Base-by-base conservation (phyloP, 1,140 invertebrate genomes). In the Aplysia californica region DNA sequence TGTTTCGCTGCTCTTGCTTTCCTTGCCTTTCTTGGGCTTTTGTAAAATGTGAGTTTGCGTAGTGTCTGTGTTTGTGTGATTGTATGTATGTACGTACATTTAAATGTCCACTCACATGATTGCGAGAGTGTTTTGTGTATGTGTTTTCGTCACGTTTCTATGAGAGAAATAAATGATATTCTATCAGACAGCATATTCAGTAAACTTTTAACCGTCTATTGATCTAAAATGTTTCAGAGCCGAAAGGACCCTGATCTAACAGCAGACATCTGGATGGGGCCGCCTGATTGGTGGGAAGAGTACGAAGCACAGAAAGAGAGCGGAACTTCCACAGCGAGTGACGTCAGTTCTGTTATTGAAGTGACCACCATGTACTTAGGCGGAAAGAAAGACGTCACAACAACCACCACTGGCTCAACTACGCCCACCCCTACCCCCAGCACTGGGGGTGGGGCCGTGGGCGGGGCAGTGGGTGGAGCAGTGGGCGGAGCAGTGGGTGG, bases 241-340 rank as follows among this genome's bases (percentile, higher is more conserved):
- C 71, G 70, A 31, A 79, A 79, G 59, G 80, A 81, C 35, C 55
- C 59, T 18, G 84, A 85, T 29, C 73, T 81, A 23, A 73, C 75
- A 21, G 77, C 81, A 23, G 85, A 83, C 26, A 84, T 86, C 36
- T 88, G 87, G 87, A 85, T 88, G 83, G 86, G 86, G 15, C 86
- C 86, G 31, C 85, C 85, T 33, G 85, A 83, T 65, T 87, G 86
- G 86, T 80, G 83, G 66, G 82, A 87, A 76, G 79, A 86, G 73
- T 82, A 83, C 73, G 80, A 83, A 50, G 75, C 70, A 31, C 64
- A 75, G 38, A 79, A 71, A 35, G 72, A 75, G 67, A 78, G 73
- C 70, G 65, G 73, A 15, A 36, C 73, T 29, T 77, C 78, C 35
- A 64, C 56, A 0, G 29, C 33, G 41, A 80, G 78, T 39, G 78